These are phyloP conservation scores for Circaetus cinerascens DNA, from an alignment of 2,113 vertebrate genomes.

Conservation along the genomic window DNA sequence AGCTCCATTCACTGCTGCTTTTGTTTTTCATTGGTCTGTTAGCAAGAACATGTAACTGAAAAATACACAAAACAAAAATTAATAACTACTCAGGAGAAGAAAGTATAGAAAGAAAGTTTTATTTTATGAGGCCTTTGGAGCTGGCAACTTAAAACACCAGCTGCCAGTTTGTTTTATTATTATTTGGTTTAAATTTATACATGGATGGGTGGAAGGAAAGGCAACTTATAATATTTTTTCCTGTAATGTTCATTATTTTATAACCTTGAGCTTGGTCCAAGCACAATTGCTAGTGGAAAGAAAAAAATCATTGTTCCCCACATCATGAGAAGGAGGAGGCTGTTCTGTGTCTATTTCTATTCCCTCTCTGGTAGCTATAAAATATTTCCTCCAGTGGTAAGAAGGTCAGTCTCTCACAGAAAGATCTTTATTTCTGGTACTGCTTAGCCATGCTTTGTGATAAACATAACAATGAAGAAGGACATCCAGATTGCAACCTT, in stretches of 20 bases:
- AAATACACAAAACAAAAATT: slow-evolving; percentile 51
- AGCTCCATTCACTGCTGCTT: background rate
- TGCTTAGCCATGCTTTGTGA: background rate
- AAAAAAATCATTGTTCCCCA: background rate
- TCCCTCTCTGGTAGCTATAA: background rate
- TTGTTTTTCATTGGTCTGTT: slow-evolving; percentile 37
- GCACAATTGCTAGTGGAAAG: slow-evolving; percentile 10
- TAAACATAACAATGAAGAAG: background rate
- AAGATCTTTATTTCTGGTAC: background rate
- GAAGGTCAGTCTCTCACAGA: background rate
- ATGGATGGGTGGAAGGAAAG: slow-evolving; percentile 49
- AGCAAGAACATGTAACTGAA: slow-evolving; percentile 36
- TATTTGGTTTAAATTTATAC: slow-evolving; percentile 70
- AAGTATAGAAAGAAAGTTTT: slow-evolving; percentile 36
- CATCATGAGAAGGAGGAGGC: background rate
- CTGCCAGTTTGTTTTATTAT: slow-evolving; percentile 64
- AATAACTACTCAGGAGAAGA: background rate
- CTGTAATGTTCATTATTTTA: slow-evolving; percentile 48
- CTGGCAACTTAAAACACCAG: slow-evolving; percentile 58
- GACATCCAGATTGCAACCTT: background rate
- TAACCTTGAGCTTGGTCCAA: slow-evolving; percentile 42
- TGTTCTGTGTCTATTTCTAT: background rate
- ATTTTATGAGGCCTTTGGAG: slow-evolving; percentile 23
- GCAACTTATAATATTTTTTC: slow-evolving; percentile 56
- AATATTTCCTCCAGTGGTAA: background rate